Evolutionary conservation across 2,797 vertebrate genomes (phyloP), one percentile per base, ranked within the genome.

Genomic region (Triplophysa yarkandensis): DNA sequence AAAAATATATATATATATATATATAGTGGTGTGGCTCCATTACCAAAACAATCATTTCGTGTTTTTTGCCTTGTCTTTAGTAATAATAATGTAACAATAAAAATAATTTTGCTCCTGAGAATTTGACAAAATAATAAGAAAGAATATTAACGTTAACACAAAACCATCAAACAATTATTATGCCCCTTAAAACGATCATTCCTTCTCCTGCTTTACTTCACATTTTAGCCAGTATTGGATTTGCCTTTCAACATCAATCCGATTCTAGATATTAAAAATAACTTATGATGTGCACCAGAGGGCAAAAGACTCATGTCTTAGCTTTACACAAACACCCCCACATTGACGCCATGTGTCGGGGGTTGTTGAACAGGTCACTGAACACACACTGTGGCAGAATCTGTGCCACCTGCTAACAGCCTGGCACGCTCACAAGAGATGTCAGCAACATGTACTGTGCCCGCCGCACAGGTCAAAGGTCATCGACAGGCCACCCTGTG

Each of bases 311-410:
- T 68, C 1, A n/a, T 68, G 39, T 74, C 66, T 74, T 30, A 58
- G 64, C 55, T 58, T 73, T 43, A 9, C 50, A 50, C 2, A 64
- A 44, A 70, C 66, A 79, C 67, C 62, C 61, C 23, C 72, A 79
- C 66, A 74, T 62, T 78, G 64, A 78, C 80, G 52, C 46, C 34
- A 65, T 46, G 75, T 68, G 73, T 71, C 78, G 55, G 65, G 17
- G 68, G 76, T 61, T 67, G 57, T 54, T 39, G 36, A 54, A 65
- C 72, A 78, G 75, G 78, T 74, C 78, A 82, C 54, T 79, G 54
- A 82, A 44, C 68, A 25, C 39, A 54, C 9, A 60, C 62, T 50
- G 71, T 71, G 68, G 62, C 76, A 65, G 61, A n/a, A 74, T 72
- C 67, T 1, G 21, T 68, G 71, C 70, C 72, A 68, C 76, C 72